Evolutionary conservation across 1,140 invertebrate species (phyloP).

Genomic region (Pentalonia nigronervosa): DNA sequence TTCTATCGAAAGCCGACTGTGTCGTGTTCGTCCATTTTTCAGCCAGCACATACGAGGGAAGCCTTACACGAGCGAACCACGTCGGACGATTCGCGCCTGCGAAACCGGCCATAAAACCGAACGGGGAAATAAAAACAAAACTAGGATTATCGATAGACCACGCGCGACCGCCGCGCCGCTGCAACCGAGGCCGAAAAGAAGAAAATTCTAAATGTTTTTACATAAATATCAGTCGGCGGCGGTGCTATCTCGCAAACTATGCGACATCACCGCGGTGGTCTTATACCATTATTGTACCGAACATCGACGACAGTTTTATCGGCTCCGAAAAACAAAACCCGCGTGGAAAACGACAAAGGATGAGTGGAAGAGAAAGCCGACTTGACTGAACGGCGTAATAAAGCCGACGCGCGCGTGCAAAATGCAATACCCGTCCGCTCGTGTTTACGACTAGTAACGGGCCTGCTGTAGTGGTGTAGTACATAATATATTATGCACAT

Average conservation of each 20-base stretch:
- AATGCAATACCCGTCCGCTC: neutral
- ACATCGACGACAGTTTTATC: slow-evolving; percentile 30
- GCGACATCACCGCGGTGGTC: neutral
- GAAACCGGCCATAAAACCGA: neutral
- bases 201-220: slow-evolving; percentile 7
- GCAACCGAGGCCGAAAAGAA: neutral
- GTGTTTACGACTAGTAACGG: neutral
- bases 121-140: neutral
- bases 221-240: slow-evolving; percentile 7
- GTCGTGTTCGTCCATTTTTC: neutral
- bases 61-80: too few relatives aligned
- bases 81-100: neutral
- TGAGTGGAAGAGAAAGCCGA: neutral
- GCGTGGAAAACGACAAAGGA: neutral
- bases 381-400: slow-evolving; percentile 22
- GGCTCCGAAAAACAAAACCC: neutral
- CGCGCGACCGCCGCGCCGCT: neutral
- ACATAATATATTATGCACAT: neutral
- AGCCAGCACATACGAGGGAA: too few relatives aligned
- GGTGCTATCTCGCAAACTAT: neutral
- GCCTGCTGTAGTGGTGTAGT: neutral
- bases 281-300: neutral
- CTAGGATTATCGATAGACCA: neutral
- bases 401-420: slow-evolving; percentile 29
- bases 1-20: neutral